These are phyloP conservation scores for Xylota sylvarum DNA, from an alignment of 2,888 invertebrate genomes.

Conservation along the genomic window DNA sequence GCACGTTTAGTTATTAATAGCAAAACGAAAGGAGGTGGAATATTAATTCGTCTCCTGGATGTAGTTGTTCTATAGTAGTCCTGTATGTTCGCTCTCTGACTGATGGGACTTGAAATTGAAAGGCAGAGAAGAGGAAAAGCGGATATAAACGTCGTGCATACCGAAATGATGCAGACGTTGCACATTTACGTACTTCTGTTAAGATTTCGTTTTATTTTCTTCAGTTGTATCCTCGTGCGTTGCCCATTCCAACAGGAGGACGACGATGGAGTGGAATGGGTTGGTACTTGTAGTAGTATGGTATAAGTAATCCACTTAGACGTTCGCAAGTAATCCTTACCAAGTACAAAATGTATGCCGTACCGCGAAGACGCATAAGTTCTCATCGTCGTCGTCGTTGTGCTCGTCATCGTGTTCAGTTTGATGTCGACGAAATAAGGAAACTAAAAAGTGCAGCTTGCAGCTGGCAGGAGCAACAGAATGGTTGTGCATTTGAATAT, in stretches of 20 bases:
- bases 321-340: conserved; percentile 62
- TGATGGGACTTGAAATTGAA: conserved; percentile 30
- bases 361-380: conserved; percentile 38
- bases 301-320: conserved; percentile 65
- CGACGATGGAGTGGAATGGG: conserved; percentile 34
- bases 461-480: conserved; percentile 7
- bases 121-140: not conserved
- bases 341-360: conserved; percentile 43
- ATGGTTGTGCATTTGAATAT: conserved; percentile 50
- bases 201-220: conserved; percentile 11
- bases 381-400: not conserved
- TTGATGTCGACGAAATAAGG: conserved; percentile 24
- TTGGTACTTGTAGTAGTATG: not conserved
- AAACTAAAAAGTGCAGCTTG: conserved; percentile 27
- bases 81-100: too few species aligned
- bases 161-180: conserved; percentile 45
- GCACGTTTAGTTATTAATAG: conserved; percentile 65
- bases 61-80: conserved; percentile 4
- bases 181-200: conserved; percentile 50
- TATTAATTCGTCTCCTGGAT: conserved; percentile 47
- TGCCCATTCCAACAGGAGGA: conserved; percentile 4
- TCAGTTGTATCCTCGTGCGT: not conserved
- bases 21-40: conserved; percentile 34
- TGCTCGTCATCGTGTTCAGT: conserved; percentile 12
- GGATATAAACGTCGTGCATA: not conserved